Percentiles rank a stretch among this genome's conserved stretches.
phyloP scores from a whole-genome alignment of 2,888 invertebrate genomes.

The Buathra laborator region DNA sequence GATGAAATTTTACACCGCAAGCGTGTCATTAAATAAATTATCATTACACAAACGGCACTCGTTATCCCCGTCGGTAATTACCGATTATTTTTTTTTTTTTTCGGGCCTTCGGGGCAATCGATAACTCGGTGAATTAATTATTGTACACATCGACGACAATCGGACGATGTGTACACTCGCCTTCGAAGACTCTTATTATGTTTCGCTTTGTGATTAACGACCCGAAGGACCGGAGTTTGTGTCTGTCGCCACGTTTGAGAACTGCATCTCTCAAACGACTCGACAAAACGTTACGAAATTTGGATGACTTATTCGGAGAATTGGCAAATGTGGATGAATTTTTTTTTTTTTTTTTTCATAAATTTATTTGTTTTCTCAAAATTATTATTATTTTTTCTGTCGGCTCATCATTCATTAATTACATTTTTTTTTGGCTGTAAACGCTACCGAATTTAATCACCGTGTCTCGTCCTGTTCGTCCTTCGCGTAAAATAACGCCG shows the following conservation, averaged over 20 bases:
- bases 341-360: background rate
- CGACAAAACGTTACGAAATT: no score
- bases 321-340: no score
- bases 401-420: constrained; percentile 1
- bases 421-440: background rate
- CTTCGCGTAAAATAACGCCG: constrained; percentile 1
- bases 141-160: background rate
- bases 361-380: no score
- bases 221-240: background rate
- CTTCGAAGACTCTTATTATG: background rate
- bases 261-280: background rate
- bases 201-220: background rate
- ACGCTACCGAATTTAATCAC: constrained; percentile 19
- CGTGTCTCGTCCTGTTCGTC: background rate
- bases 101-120: background rate
- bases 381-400: background rate
- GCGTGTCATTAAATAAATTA: constrained; percentile 56
- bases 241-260: background rate
- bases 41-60: constrained; percentile 13
- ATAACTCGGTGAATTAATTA: constrained; percentile 21
- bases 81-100: constrained; percentile 7
- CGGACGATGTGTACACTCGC: background rate
- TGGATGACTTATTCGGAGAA: no score
- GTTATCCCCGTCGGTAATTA: constrained; percentile 34
- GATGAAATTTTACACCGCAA: constrained; percentile 20